A percentile compares a stretch with the other conserved stretches of the same genome.
Conservation (phyloP, 2,888 invertebrate genomes). For the Dicycla oo region DNA sequence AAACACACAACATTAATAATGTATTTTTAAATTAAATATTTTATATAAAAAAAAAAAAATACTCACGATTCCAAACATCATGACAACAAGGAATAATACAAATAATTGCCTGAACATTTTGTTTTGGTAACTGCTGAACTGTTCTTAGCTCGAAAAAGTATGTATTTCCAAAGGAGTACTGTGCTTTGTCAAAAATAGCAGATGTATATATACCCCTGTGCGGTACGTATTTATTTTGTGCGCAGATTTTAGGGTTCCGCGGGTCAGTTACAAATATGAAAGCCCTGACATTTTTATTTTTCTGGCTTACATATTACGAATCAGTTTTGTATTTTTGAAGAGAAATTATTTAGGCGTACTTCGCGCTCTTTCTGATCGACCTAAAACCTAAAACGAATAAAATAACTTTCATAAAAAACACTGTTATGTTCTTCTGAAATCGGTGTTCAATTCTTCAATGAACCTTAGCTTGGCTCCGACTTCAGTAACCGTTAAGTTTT, state of each 20-base stretch:
- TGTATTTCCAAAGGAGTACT: slow-evolving; percentile 1
- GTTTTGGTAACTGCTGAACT: slow-evolving; percentile 4
- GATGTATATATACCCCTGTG: slow-evolving; percentile 17
- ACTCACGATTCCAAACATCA: slow-evolving; percentile 39
- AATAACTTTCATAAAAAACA: too few relatives aligned
- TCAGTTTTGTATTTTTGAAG: neutral
- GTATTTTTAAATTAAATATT: neutral
- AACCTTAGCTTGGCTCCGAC: too few relatives aligned
- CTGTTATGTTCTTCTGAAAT: too few relatives aligned
- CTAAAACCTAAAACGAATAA: too few relatives aligned
- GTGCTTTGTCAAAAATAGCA: slow-evolving; percentile 8
- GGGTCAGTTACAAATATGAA: neutral
- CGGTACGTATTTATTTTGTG: neutral
- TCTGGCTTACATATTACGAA: neutral
- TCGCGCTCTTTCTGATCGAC: too few relatives aligned
- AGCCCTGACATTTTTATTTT: neutral
- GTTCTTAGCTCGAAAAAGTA: neutral
- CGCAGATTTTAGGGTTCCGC: slow-evolving; percentile 22
- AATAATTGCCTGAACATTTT: slow-evolving; percentile 34
- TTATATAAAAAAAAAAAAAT: neutral
- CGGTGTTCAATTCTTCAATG: too few relatives aligned
- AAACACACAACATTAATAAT: neutral
- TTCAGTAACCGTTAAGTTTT: too few relatives aligned
- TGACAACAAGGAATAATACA: slow-evolving; percentile 17
- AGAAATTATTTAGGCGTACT: too few relatives aligned